These are phyloP conservation scores for Microctenopoma lineatum DNA, from an alignment of 2,797 vertebrate genomes.

Conservation along the genomic window DNA sequence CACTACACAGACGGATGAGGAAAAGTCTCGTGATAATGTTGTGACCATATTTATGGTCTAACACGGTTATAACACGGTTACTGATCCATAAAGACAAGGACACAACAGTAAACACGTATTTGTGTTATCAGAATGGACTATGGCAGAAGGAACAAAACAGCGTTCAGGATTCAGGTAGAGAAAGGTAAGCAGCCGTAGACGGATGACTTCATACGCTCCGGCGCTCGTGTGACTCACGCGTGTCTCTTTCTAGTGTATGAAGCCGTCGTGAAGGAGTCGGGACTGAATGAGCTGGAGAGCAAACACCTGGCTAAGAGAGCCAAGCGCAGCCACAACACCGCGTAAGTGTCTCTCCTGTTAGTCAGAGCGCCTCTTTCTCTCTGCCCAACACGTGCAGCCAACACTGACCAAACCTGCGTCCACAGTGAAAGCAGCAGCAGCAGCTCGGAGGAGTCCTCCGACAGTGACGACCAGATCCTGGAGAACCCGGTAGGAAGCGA, in stretches of 20 bases:
- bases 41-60: no score
- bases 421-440: constrained; percentile 84
- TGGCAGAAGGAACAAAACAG: constrained; percentile 92
- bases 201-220: not conserved
- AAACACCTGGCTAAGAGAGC: constrained; percentile 90
- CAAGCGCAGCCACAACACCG: constrained; percentile 77
- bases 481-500: constrained; percentile 83
- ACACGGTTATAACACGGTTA: no score
- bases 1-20: no score
- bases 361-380: not conserved
- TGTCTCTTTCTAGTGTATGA: constrained; percentile 83
- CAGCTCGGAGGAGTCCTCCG: constrained; percentile 79
- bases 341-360: constrained; percentile 76
- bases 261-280: constrained; percentile 83
- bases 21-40: no score
- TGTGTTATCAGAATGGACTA: constrained; percentile 88
- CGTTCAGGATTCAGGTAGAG: constrained; percentile 95
- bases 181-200: constrained; percentile 84
- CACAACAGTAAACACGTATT: not conserved
- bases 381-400: not conserved
- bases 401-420: constrained; percentile 11
- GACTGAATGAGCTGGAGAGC: constrained; percentile 81
- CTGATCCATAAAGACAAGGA: no score
- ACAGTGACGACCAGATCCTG: constrained; percentile 82
- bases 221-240: not conserved